phyloP scores from a whole-genome alignment of 2,888 invertebrate genomes.

The Steinernema carpocapsae region DNA sequence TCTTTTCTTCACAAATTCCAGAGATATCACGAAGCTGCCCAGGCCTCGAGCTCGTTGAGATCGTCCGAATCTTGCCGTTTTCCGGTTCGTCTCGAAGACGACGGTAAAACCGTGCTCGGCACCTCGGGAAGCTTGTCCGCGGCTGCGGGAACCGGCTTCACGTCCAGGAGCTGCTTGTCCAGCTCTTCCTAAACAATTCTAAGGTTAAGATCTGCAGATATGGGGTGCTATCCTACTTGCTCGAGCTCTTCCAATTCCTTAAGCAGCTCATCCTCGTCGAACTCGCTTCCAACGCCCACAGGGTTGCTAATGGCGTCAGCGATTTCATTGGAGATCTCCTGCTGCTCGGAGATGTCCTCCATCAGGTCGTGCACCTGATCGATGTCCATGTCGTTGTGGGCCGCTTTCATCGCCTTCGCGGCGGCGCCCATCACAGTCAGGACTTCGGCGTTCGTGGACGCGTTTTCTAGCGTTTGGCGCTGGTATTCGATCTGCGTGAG shows the following conservation, averaged over 20 bases:
- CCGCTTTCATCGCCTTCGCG: slow-evolving; percentile 90
- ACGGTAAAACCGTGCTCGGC: slow-evolving; percentile 56
- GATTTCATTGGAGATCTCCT: slow-evolving; percentile 94
- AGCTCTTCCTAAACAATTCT: slow-evolving; percentile 69
- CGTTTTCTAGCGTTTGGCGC: slow-evolving; percentile 90
- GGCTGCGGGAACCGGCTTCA: slow-evolving; percentile 23
- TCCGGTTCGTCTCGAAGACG: slow-evolving; percentile 36
- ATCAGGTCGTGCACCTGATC: slow-evolving; percentile 91
- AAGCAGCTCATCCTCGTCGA: slow-evolving; percentile 77
- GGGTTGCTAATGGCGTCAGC: slow-evolving; percentile 96
- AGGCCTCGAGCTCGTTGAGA: slow-evolving; percentile 50
- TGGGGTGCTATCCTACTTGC: slow-evolving; percentile 70
- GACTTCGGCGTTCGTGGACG: slow-evolving; percentile 95
- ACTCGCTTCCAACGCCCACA: slow-evolving; percentile 83
- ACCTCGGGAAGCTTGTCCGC: slow-evolving; percentile 59
- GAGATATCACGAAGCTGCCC: slow-evolving; percentile 55
- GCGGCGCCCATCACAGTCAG: slow-evolving; percentile 95
- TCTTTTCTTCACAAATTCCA: too few species aligned
- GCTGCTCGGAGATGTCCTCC: slow-evolving; percentile 98
- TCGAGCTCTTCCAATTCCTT: slow-evolving; percentile 72
- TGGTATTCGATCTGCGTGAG: slow-evolving; percentile 66
- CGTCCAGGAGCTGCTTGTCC: slow-evolving; percentile 70
- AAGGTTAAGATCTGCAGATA: slow-evolving; percentile 69
- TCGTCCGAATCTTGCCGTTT: slow-evolving; percentile 53
- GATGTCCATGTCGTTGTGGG: slow-evolving; percentile 80